These are phyloP conservation scores for Conus canariensis DNA, from an alignment of 2,888 invertebrate genomes.

Conservation along the genomic window DNA sequence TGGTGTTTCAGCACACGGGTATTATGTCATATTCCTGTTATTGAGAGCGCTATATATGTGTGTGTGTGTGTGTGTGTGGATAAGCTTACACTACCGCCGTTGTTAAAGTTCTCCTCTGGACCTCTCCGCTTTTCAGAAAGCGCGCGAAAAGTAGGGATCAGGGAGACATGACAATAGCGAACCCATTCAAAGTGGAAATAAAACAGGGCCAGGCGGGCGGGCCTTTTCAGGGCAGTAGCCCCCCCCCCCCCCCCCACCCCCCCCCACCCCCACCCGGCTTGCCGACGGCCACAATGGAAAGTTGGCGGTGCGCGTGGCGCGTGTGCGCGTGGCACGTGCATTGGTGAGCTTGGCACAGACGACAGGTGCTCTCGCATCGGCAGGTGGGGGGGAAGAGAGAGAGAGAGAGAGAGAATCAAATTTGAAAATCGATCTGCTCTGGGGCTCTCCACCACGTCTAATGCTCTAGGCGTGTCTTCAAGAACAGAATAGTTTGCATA, in stretches of 20 bases:
- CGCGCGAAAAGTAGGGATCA: background rate
- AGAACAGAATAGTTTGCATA: too few species aligned
- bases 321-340: conserved; percentile 35
- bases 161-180: too few species aligned
- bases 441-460: background rate
- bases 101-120: background rate
- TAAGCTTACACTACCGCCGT: too few species aligned
- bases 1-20: too few species aligned
- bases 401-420: background rate
- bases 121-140: background rate
- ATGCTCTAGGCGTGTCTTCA: too few species aligned
- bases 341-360: background rate
- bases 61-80: too few species aligned
- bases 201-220: background rate
- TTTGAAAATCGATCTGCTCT: background rate
- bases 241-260: background rate
- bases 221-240: background rate
- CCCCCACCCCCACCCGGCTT: background rate
- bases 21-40: too few species aligned
- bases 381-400: background rate
- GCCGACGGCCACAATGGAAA: background rate
- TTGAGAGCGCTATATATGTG: too few species aligned
- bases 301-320: conserved; percentile 22
- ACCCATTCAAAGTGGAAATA: background rate
- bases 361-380: conserved; percentile 29